Evolutionary conservation across 2,113 vertebrate species (phyloP).

Genomic region (Callospermophilus lateralis): DNA sequence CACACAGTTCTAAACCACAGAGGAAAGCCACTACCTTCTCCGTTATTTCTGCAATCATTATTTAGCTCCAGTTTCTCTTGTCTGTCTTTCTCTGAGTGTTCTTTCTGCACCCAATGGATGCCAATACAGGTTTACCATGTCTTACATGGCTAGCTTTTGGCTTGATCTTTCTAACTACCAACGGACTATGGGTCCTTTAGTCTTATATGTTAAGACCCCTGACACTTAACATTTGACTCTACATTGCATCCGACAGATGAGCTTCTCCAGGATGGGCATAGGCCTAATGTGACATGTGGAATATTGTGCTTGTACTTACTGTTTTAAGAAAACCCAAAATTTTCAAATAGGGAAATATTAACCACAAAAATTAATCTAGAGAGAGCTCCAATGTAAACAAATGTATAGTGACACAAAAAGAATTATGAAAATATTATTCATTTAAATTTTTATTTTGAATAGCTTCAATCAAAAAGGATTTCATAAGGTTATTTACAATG

Average conservation of each 20-base stretch:
- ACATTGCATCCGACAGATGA: neutral
- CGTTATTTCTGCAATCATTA: neutral
- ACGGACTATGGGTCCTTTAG: neutral
- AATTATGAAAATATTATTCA: slow-evolving; percentile 68
- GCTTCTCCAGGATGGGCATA: neutral
- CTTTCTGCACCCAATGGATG: neutral
- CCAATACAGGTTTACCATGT: neutral
- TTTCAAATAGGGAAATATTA: neutral
- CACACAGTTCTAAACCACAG: neutral
- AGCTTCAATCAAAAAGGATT: slow-evolving; percentile 88
- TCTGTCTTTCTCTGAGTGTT: neutral
- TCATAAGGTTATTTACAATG: slow-evolving; percentile 88
- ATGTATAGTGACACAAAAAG: neutral
- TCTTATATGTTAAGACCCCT: neutral
- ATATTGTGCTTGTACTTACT: neutral
- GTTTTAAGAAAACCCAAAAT: neutral
- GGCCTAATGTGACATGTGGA: neutral
- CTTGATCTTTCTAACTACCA: neutral
- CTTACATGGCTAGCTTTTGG: neutral
- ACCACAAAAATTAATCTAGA: slow-evolving; percentile 32
- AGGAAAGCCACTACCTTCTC: neutral
- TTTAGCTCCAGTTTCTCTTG: neutral
- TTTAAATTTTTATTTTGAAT: slow-evolving; percentile 89
- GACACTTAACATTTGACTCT: neutral
- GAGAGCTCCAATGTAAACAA: neutral